Base-by-base conservation (phyloP, 2,797 vertebrate species). In the Sebastes paucispinis region DNA sequence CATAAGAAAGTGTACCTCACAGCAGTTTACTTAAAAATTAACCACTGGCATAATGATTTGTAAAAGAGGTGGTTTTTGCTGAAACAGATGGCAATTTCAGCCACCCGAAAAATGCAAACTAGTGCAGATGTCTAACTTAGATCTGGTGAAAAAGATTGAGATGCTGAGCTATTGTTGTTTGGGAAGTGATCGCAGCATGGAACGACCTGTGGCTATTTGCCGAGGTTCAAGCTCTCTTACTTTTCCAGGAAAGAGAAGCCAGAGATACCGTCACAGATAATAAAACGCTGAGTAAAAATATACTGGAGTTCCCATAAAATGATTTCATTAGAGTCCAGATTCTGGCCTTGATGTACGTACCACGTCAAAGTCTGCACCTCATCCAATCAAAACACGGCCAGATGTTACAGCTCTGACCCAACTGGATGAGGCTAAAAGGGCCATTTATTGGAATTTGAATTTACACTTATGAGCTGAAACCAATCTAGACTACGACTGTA, bases 311-410 rank as follows among this genome's bases (percentile, higher is more conserved):
- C 88, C 77, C 79, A 87, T 85, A 78, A 91, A 92, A 92, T 89
- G 7, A 88, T 86, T 90, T 88, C 75, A 89, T 82, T 87, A 78
- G 60, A 58, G 75, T 83, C 78, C 63, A 81, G 85, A 84, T 71
- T 67, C 70, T 77, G 80, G 54, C 34, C 43, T 88, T 72, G 71
- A 80, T 83, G 84, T 87, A 83, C 87, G 82, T 87, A 83, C 87
- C 84, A 85, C 65, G 71, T 85, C 80, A 80, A 86, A 82, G 81
- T 73, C 67, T 72, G 25, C 52, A 67, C 77, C 54, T 72, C 31
- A 50, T 91, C 91, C 91, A 93, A 88, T 91, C 85, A 89, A 92
- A 95, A 93, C 92, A 93, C 75, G 70, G 79, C 86, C 91, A 93
- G 91, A 93, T 89, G 89, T 90, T 87, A 47, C 73, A 62, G 31